These are phyloP conservation scores for Pseudomyrmex flavicornis DNA, from an alignment of 1,140 invertebrate genomes.

Conservation along the genomic window DNA sequence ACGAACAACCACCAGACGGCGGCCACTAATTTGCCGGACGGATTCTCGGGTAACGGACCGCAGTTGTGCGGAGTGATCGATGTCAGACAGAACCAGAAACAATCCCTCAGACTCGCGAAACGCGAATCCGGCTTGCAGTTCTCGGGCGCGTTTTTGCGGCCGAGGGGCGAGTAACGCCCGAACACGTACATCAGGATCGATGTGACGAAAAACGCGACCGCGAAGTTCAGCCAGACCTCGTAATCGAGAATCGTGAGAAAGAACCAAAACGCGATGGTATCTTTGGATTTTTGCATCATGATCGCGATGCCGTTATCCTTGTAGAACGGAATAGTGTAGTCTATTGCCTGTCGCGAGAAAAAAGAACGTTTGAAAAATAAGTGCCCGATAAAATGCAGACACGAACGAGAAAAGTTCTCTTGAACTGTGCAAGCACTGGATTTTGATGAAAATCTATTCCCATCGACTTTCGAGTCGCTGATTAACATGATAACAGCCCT, in stretches of 20 bases:
- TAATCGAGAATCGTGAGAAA: constrained; percentile 97
- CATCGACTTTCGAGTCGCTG: too few relatives aligned
- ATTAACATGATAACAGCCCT: too few relatives aligned
- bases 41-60: constrained; percentile 96
- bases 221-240: constrained; percentile 96
- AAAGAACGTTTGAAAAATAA: background rate
- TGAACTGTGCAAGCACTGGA: too few relatives aligned
- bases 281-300: constrained; percentile 92
- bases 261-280: constrained; percentile 94
- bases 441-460: too few relatives aligned
- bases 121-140: constrained; percentile 96
- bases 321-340: constrained; percentile 96
- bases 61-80: constrained; percentile 96
- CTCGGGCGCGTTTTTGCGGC: constrained; percentile 95
- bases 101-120: constrained; percentile 96
- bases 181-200: constrained; percentile 97
- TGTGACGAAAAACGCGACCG: constrained; percentile 96
- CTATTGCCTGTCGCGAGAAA: constrained; percentile 82
- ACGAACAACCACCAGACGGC: constrained; percentile 98
- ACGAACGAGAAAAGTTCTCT: too few relatives aligned
- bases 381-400: too few relatives aligned
- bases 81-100: constrained; percentile 98
- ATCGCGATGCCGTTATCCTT: constrained; percentile 96
- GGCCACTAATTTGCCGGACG: constrained; percentile 94
- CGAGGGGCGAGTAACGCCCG: constrained; percentile 97